Evolutionary conservation across 2,113 vertebrate species (phyloP).

Genomic region (Ptychochromis oligacanthus): DNA sequence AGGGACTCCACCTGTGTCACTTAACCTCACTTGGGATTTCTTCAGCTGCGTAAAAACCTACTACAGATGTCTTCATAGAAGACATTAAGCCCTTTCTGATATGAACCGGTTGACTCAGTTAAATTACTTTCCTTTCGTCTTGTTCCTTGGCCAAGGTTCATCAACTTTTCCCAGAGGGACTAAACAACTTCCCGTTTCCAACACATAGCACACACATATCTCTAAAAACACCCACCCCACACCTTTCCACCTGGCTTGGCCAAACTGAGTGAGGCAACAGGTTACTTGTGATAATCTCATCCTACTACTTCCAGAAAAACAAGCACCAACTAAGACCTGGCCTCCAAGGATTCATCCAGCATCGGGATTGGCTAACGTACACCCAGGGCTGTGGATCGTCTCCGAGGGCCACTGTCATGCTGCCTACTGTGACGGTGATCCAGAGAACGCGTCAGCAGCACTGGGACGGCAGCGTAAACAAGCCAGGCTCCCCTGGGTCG

Average conservation of each 20-base stretch:
- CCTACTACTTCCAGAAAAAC: constrained; percentile 70
- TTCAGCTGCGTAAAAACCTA: constrained; percentile 12
- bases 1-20: constrained; percentile 8
- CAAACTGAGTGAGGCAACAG: constrained; percentile 58
- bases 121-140: constrained; percentile 2
- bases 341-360: constrained; percentile 36
- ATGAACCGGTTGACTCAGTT: not conserved
- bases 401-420: constrained; percentile 54
- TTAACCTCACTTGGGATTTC: constrained; percentile 40
- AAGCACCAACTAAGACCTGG: constrained; percentile 60
- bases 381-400: constrained; percentile 38
- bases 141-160: not conserved
- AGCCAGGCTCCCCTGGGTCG: constrained; percentile 63
- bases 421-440: constrained; percentile 59
- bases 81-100: not conserved
- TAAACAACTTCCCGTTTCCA: constrained; percentile 25
- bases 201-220: not conserved
- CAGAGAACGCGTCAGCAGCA: constrained; percentile 67
- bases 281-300: constrained; percentile 67
- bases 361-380: constrained; percentile 46
- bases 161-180: not conserved
- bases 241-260: constrained; percentile 23
- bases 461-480: constrained; percentile 73
- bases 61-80: not conserved
- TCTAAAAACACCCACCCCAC: constrained; percentile 9